A percentile compares a stretch with the other conserved stretches of the same genome.
Conservation (phyloP, 2,888 invertebrate genomes). For the Aphodius granarius region DNA sequence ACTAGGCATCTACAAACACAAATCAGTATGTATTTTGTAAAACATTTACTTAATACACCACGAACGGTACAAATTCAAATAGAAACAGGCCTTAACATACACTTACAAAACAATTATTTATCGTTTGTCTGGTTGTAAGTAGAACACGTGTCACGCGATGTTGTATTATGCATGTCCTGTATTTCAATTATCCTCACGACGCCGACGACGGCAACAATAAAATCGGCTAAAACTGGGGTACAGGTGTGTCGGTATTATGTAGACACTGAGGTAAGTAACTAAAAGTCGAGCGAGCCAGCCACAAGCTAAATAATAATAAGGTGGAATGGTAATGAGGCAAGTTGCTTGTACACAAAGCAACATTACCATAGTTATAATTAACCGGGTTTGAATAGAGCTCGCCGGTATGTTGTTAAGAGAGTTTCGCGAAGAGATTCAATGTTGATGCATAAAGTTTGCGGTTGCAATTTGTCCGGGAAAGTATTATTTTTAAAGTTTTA, state of each 20-base stretch:
- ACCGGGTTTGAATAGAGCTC: not conserved
- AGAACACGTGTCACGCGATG: not conserved
- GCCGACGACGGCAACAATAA: not conserved
- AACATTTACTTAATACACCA: too few relatives aligned
- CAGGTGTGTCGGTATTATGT: not conserved
- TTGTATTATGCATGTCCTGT: not conserved
- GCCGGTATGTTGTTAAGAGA: not conserved
- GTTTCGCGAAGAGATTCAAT: not conserved
- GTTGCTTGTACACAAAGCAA: not conserved
- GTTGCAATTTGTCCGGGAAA: not conserved
- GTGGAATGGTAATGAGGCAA: not conserved
- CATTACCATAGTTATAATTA: not conserved
- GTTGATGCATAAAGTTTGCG: not conserved
- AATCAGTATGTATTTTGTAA: too few relatives aligned
- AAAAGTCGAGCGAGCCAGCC: not conserved
- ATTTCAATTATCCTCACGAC: not conserved
- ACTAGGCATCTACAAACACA: too few relatives aligned
- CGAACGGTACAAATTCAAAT: too few relatives aligned
- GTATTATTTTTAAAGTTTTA: not conserved
- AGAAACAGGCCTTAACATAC: not conserved
- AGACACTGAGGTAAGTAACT: not conserved
- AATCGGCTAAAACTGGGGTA: not conserved
- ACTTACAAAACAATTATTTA: not conserved
- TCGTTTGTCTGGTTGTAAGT: not conserved
- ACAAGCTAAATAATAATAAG: not conserved